Evolutionary conservation across 2,113 vertebrate genomes (phyloP).

Genomic region (Mola mola): DNA sequence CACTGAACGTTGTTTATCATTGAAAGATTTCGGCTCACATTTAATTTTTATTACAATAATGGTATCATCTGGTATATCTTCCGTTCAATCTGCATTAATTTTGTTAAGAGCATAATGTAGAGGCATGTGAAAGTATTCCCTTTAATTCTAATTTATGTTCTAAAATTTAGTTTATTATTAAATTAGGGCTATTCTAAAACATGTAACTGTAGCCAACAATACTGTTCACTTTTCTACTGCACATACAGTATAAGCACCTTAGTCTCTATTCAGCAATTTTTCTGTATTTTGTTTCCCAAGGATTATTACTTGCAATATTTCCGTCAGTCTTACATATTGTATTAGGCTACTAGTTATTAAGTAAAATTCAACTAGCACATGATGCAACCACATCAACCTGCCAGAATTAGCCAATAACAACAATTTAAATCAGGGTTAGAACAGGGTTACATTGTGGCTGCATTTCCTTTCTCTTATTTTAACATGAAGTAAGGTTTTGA

Average conservation of each 20-base stretch:
- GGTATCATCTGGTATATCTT: constrained; percentile 10
- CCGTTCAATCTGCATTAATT: constrained; percentile 7
- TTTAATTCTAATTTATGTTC: not conserved
- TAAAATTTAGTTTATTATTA: constrained; percentile 9
- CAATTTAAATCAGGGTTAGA: not conserved
- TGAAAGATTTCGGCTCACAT: not conserved
- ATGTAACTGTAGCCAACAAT: not conserved
- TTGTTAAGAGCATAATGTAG: not conserved
- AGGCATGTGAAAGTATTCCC: constrained; percentile 1
- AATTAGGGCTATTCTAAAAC: constrained; percentile 6
- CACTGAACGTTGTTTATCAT: constrained; percentile 1
- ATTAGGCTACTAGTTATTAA: not conserved
- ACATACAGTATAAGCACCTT: no score
- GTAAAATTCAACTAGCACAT: constrained; percentile 2
- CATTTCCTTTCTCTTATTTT: no score
- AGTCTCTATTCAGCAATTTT: not conserved
- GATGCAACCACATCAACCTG: not conserved
- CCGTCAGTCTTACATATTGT: not conserved
- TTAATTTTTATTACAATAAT: no score
- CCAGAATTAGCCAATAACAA: not conserved
- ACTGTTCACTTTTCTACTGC: constrained; percentile 8
- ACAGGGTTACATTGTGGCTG: not conserved
- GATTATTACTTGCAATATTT: not conserved
- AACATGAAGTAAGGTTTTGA: no score
- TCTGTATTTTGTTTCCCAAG: no score